A percentile compares a stretch with the other conserved stretches of the same genome.
phyloP scores from a whole-genome alignment of 2,113 vertebrate species.

The Rynchops niger region DNA sequence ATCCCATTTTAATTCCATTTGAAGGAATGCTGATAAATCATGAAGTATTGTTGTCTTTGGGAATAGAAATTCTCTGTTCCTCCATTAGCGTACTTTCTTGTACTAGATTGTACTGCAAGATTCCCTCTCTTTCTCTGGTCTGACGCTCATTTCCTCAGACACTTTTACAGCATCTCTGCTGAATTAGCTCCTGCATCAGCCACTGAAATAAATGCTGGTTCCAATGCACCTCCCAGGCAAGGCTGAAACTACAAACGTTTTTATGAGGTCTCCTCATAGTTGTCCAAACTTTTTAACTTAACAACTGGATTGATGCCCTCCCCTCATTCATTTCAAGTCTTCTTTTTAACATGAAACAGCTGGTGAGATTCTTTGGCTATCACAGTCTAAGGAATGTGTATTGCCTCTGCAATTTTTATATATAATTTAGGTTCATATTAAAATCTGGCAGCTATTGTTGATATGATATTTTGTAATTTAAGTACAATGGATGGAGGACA shows the following conservation, averaged over 20 bases:
- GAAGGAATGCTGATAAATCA: neutral
- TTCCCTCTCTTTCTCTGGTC: neutral
- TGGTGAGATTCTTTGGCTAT: neutral
- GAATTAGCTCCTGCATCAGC: neutral
- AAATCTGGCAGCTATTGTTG: neutral
- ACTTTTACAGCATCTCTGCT: neutral
- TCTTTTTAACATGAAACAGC: neutral
- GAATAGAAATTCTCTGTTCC: neutral
- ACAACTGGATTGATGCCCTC: neutral
- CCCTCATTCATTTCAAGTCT: neutral
- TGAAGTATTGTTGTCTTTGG: neutral
- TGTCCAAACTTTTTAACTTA: neutral
- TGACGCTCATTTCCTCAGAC: neutral
- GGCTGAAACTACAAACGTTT: neutral
- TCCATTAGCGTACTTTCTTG: neutral
- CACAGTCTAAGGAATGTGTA: neutral
- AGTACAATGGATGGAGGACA: neutral
- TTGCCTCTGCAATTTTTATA: neutral
- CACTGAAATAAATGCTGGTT: neutral
- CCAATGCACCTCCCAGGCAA: neutral
- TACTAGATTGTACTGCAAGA: neutral
- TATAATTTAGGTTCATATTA: neutral
- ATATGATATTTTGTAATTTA: neutral
- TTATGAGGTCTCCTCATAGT: neutral
- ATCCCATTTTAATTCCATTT: neutral